Base-by-base conservation (phyloP, 2,888 invertebrate species). In the Spodoptera exigua region DNA sequence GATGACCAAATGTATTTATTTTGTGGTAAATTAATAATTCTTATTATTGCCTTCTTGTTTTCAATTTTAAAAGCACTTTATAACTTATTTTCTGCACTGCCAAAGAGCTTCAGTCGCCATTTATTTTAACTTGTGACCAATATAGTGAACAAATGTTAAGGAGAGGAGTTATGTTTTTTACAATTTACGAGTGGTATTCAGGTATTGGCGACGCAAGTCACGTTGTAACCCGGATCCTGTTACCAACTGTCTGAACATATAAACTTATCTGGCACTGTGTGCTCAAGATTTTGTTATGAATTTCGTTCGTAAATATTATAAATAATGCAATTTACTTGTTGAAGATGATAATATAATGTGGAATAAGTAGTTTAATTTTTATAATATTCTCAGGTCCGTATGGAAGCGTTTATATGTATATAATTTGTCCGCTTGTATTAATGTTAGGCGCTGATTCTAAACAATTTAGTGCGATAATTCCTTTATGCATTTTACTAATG, bases 341-440 rank as follows among this genome's bases (percentile, higher is more conserved):
- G 21, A 61, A 56, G 49, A 67, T 58, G 49, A 67, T 58, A 53
- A 55, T 51, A 59, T 54, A 54, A 44, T 36, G 71, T 63, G 68
- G 44, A 70, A 55, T 62, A 72, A 76, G 48, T 76, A 62, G 57
- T 72, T 67, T 67, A 67, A 54, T 63, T 73, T 73, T 60, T 47
- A 27, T 57, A 66, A 16, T 18, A 32, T 56, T 64, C 76, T 73
- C 39, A 48, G 43, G 62, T 53, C 36, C 45, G 46, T 73, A 47
- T 73, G 35, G 51, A 60, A 60, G 21, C 43, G 46, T 67, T 59
- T 68, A 53, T 76, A 61, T 74, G 77, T 74, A 76, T 73, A 73
- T 72, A 76, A 64, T 48, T 76, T 72, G 55, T 60, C 57, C 43
- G 46, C 47, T 59, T 67, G 27, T 21, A 51, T 13, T 52, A 52